These are phyloP conservation scores for Ceryle rudis DNA, from an alignment of 2,797 vertebrate genomes.

Conservation along the genomic window DNA sequence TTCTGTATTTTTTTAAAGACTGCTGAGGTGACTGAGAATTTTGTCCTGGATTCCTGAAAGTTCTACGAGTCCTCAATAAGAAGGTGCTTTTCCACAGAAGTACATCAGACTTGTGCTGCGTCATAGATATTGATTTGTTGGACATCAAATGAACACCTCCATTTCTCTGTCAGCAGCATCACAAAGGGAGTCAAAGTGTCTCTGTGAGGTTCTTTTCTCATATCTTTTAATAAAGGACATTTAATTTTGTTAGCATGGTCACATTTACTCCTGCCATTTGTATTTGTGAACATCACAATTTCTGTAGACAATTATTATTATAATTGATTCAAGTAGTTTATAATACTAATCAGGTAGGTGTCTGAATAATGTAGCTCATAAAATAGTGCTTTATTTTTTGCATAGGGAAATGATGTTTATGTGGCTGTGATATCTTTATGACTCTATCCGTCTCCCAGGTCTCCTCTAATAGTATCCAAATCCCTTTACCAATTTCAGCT, in stretches of 20 bases:
- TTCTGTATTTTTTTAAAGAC: background rate
- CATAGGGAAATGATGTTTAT: background rate
- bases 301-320: background rate
- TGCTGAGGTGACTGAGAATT: background rate
- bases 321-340: background rate
- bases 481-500: background rate
- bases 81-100: background rate
- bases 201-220: background rate
- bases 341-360: background rate
- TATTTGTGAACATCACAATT: background rate
- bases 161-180: background rate
- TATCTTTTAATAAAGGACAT: background rate
- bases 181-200: background rate
- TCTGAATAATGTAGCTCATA: background rate
- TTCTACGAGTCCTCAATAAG: background rate
- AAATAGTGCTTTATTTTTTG: background rate
- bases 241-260: background rate
- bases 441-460: background rate
- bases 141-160: background rate
- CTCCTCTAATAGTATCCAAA: background rate
- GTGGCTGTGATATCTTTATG: background rate
- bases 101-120: background rate
- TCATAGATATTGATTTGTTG: rapidly evolving
- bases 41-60: background rate
- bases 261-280: background rate